phyloP scores from a whole-genome alignment of 2,113 vertebrate genomes.

The Abramis brama region DNA sequence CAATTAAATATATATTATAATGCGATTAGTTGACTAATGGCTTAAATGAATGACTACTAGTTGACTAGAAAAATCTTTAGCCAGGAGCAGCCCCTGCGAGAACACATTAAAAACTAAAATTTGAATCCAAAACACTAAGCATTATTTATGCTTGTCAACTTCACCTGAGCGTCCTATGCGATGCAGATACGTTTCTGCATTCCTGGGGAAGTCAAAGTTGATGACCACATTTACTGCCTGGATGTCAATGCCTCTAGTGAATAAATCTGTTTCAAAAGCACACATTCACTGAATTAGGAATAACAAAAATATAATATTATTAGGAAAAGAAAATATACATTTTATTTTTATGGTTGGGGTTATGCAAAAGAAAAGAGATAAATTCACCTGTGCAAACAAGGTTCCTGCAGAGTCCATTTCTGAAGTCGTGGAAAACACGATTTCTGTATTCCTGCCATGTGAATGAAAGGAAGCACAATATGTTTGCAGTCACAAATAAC shows the following conservation, averaged over 20 bases:
- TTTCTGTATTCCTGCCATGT: slow-evolving; percentile 63
- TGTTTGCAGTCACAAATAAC: not conserved
- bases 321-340: not conserved
- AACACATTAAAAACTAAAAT: too few species aligned
- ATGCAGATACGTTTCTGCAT: slow-evolving; percentile 81
- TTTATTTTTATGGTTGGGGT: not conserved
- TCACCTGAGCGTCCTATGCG: slow-evolving; percentile 81
- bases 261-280: slow-evolving; percentile 70
- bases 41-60: too few species aligned
- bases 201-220: slow-evolving; percentile 83
- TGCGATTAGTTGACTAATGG: too few species aligned
- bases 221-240: slow-evolving; percentile 83
- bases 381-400: slow-evolving; percentile 79
- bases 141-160: not conserved
- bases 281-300: not conserved
- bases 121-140: not conserved
- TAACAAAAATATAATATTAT: not conserved
- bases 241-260: slow-evolving; percentile 83
- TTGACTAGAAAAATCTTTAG: too few species aligned
- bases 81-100: too few species aligned
- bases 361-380: not conserved
- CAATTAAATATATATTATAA: too few species aligned
- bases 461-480: not conserved
- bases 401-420: slow-evolving; percentile 81
- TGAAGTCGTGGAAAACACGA: slow-evolving; percentile 75